Evolutionary conservation across 2,797 vertebrate genomes (phyloP).

Genomic region (Silurus lanzhouensis): DNA sequence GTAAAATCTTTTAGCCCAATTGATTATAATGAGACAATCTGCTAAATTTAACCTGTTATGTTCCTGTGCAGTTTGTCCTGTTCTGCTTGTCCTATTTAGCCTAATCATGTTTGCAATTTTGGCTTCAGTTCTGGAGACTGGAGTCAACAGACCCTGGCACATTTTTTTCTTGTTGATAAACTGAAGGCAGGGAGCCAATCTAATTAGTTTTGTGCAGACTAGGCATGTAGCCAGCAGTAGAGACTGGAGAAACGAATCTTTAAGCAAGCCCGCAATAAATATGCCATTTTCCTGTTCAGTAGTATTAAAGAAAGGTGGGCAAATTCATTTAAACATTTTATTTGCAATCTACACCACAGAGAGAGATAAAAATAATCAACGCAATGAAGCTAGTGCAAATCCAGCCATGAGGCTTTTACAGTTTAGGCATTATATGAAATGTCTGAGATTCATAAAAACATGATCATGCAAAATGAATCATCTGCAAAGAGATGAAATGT

Average conservation of each 20-base stretch:
- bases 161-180: constrained; percentile 56
- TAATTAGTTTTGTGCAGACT: constrained; percentile 56
- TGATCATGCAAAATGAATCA: constrained; percentile 24
- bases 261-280: constrained; percentile 38
- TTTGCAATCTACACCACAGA: constrained; percentile 45
- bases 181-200: constrained; percentile 54
- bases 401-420: constrained; percentile 15
- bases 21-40: constrained; percentile 30
- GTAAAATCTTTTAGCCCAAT: neutral
- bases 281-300: constrained; percentile 45
- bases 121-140: constrained; percentile 36
- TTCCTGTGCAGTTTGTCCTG: constrained; percentile 35
- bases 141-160: constrained; percentile 41
- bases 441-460: constrained; percentile 24
- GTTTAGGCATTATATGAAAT: constrained; percentile 23
- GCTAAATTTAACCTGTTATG: constrained; percentile 19
- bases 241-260: constrained; percentile 47
- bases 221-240: constrained; percentile 48
- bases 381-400: constrained; percentile 42
- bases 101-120: constrained; percentile 46
- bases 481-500: neutral
- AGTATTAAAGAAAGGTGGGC: constrained; percentile 44
- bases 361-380: constrained; percentile 38
- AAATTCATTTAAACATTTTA: constrained; percentile 53
- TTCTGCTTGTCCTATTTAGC: constrained; percentile 32